Conservation (phyloP, 2,797 vertebrate genomes). For the Anguilla pacifica region DNA sequence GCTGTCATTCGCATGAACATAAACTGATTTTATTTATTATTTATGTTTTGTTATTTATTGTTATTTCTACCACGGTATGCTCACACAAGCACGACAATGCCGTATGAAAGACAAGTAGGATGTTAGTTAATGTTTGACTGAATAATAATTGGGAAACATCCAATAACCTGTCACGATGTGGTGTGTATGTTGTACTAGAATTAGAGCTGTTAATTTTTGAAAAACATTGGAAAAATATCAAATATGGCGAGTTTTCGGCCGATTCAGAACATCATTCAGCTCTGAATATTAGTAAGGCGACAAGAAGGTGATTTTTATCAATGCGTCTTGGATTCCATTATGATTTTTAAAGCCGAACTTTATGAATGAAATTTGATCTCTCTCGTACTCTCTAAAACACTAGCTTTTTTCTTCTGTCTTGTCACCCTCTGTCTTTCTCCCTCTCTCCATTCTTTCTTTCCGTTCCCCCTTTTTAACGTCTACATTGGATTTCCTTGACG, state of each 20-base stretch:
- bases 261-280: slow-evolving; percentile 59
- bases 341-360: slow-evolving; percentile 86
- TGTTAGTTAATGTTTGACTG: slow-evolving; percentile 42
- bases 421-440: slow-evolving; percentile 57
- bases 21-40: slow-evolving; percentile 4
- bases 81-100: slow-evolving; percentile 8
- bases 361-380: slow-evolving; percentile 86
- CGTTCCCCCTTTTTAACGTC: slow-evolving; percentile 14
- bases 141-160: slow-evolving; percentile 53
- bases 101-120: slow-evolving; percentile 44
- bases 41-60: slow-evolving; percentile 8
- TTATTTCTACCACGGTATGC: not conserved
- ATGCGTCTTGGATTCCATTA: slow-evolving; percentile 82
- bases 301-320: slow-evolving; percentile 75
- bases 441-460: slow-evolving; percentile 55
- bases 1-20: not conserved
- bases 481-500: slow-evolving; percentile 50
- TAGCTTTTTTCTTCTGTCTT: slow-evolving; percentile 50
- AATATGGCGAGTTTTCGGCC: slow-evolving; percentile 70
- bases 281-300: slow-evolving; percentile 54
- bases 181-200: slow-evolving; percentile 43
- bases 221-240: slow-evolving; percentile 60
- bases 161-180: slow-evolving; percentile 59
- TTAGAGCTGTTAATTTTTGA: slow-evolving; percentile 65
- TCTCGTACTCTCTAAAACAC: slow-evolving; percentile 49